Base-by-base conservation (phyloP, 2,797 vertebrate genomes). In the Diplodus sargus region DNA sequence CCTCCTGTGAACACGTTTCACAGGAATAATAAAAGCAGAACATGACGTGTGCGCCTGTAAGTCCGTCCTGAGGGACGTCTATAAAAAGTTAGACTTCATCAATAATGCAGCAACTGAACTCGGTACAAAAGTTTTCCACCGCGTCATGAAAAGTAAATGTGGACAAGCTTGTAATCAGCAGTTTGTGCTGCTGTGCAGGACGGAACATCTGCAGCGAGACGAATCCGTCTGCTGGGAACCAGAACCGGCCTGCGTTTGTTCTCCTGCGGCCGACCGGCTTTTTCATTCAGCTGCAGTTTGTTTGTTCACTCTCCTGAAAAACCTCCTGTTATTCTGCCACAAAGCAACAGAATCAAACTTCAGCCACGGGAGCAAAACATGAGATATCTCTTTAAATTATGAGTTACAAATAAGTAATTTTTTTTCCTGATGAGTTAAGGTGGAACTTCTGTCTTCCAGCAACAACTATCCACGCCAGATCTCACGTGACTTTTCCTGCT, bases 161-260 rank as follows among this genome's bases (percentile, higher is more conserved):
- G 68, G n/a, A 59, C 51, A 6, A 56, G 20, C 11, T 54, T 2
- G 47, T 47, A 45, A 82, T 1, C 56, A 59, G 51, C 52, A 57
- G 28, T 28, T 60, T 53, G 54, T 51, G 65, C 69, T 43, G 65
- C 3, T 20, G 22, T 72, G 61, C 20, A 80, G 74, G n/a, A 59
- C 64, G 7, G 57, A 85, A 70, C 72, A 4, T 78, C 81, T 73
- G 76, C 64, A 76, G 80, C 15, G 52, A 84, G 67, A 79, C 61
- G 60, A 78, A 86, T 30, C 30, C 15, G 51, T 51, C 14, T 20
- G 64, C 22, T 49, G 28, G 65, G 1, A 64, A 2, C 8, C 42
- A 42, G 72, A 43, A 39, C 3, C 48, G 52, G 53, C 48, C 54
- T 1, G 22, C 12, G 14, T 25, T 23, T 8, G 59, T 61, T 56